Base-by-base conservation (phyloP, 2,888 invertebrate species). In the Tortrix viridana region DNA sequence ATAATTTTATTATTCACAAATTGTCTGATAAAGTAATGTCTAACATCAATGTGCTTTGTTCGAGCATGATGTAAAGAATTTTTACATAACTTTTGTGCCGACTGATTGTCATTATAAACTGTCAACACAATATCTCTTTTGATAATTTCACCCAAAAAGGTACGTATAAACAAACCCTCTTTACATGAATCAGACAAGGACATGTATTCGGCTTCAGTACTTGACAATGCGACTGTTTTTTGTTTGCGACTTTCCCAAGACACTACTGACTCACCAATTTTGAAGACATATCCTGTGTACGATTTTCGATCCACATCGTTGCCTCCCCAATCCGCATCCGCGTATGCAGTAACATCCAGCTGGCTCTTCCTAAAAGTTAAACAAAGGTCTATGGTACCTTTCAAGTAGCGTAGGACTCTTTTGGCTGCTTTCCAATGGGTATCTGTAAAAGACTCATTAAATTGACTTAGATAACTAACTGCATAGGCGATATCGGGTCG, bases 231-330 rank as follows among this genome's bases (percentile, higher is more conserved):
- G 1, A 47, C 23, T 14, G 47, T 22, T 20, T n/a, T 9, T 22
- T 47, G 47, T 23, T 47, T 47, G 20, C 47, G 22, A 23, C 23
- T 47, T 47, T 47, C 47, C 47, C 44, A 44, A 9, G 44, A 44
- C 7, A 44, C 44, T 18, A 47, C 3, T 20, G 47, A 47, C 3
- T 23, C n/a, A 23, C 47, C 47, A 22, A 47, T 47, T 20, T 23
- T 47, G 18, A 23, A 47, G 6, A 47, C n/a, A 47, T 47, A 47
- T 7, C 44, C 47, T 19, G 47, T 22, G n/a, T 47, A 47, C 14
- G 47, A 47, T 19, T n/a, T 47, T 14, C 23, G 47, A 47, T 47
- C 47, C 32, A 32, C 32, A 9, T 32, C 32, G 32, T 6, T 5
- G 3, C 3, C 32, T 5, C 3, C 2, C 3, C 7, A 32, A 32